Evolutionary conservation across 2,888 invertebrate species (phyloP).

Genomic region (Dexiosoma caninum): DNA sequence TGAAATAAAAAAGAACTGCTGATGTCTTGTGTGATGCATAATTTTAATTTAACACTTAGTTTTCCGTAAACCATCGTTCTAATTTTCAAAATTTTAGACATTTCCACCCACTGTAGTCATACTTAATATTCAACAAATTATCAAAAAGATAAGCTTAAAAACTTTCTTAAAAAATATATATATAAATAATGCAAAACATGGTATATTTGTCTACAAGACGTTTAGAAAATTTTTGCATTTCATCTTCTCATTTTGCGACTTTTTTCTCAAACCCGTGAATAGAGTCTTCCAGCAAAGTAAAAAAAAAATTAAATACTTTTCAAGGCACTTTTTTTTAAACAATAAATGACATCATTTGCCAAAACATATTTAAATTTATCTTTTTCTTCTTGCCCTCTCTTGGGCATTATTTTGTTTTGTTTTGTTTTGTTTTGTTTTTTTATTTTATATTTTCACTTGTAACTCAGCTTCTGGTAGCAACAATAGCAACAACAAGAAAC

Average conservation of each 20-base stretch:
- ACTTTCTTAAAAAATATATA: neutral
- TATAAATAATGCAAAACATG: constrained; percentile 1
- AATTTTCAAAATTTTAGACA: too few species aligned
- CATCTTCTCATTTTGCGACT: neutral
- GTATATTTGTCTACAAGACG: constrained; percentile 22
- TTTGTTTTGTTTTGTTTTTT: too few species aligned
- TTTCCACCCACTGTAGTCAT: neutral
- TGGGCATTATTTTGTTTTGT: constrained; percentile 21
- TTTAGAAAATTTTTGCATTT: neutral
- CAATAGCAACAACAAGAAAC: neutral
- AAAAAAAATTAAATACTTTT: constrained; percentile 24
- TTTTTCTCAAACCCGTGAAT: neutral
- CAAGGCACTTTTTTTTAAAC: constrained; percentile 38
- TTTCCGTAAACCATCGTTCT: too few species aligned
- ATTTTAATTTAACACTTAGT: too few species aligned
- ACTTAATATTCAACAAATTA: constrained; percentile 29
- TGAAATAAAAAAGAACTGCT: too few species aligned
- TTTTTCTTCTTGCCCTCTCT: constrained; percentile 21
- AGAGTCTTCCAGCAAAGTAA: neutral
- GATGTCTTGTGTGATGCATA: too few species aligned
- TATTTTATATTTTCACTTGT: neutral
- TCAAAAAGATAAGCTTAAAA: constrained; percentile 1
- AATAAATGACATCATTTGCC: constrained; percentile 63
- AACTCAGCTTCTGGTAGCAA: neutral
- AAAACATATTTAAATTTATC: constrained; percentile 62